These are phyloP conservation scores for Galerucella calmariensis DNA, from an alignment of 2,888 invertebrate species.

Conservation along the genomic window DNA sequence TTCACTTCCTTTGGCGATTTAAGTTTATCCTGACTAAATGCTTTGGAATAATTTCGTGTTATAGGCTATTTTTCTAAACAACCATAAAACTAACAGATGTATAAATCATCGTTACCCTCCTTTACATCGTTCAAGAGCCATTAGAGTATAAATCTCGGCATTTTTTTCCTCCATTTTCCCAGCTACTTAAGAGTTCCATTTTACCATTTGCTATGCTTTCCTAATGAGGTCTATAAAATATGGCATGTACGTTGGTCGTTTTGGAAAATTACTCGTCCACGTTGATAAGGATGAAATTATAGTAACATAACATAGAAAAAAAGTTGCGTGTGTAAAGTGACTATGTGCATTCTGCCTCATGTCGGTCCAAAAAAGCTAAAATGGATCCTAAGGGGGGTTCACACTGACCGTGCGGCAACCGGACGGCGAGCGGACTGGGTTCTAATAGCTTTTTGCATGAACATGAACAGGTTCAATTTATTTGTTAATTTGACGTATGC, in stretches of 20 bases:
- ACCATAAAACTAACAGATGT: neutral
- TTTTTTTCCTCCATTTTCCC: neutral
- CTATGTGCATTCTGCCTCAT: too few relatives aligned
- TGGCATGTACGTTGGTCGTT: conserved; percentile 17
- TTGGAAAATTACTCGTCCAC: neutral
- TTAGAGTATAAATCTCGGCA: neutral
- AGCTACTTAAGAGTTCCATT: conserved; percentile 4
- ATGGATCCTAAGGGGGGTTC: too few relatives aligned
- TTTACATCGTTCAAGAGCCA: neutral
- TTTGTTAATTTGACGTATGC: too few relatives aligned
- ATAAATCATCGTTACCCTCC: neutral
- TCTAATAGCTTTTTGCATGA: too few relatives aligned
- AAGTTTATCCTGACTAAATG: neutral
- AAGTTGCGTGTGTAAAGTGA: too few relatives aligned
- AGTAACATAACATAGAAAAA: too few relatives aligned
- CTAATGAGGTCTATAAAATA: conserved; percentile 15
- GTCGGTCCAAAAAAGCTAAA: too few relatives aligned
- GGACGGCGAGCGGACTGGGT: too few relatives aligned
- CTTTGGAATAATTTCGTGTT: neutral
- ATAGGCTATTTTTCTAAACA: neutral
- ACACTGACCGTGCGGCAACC: too few relatives aligned
- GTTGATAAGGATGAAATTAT: neutral
- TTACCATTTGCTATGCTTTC: neutral
- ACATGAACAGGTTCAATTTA: too few relatives aligned
- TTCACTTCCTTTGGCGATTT: neutral